phyloP scores from a whole-genome alignment of 2,113 vertebrate species.

The Zapus hudsonius region DNA sequence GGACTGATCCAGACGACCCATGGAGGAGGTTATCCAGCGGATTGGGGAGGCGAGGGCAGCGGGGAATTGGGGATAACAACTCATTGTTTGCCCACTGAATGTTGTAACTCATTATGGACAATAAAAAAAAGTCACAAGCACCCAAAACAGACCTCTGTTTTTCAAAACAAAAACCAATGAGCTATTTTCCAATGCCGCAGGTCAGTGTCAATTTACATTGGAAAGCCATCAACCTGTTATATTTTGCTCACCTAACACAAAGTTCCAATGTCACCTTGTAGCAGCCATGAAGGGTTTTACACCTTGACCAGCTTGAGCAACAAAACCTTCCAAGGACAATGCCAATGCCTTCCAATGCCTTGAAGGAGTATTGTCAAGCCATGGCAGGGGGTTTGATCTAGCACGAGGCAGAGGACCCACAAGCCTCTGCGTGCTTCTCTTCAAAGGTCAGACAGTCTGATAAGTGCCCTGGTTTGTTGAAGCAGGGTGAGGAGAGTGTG shows the following conservation, averaged over 20 bases:
- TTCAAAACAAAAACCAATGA: not conserved
- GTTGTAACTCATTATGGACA: too few species aligned
- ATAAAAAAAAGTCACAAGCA: too few species aligned
- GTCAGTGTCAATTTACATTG: rapidly evolving
- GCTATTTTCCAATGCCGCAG: not conserved
- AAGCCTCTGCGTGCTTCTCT: not conserved
- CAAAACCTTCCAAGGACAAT: not conserved
- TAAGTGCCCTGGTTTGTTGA: not conserved
- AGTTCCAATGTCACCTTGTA: not conserved
- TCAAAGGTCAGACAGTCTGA: rapidly evolving
- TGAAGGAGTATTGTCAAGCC: too few species aligned
- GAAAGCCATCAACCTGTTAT: not conserved
- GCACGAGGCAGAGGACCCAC: too few species aligned
- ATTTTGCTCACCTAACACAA: not conserved
- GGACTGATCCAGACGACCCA: too few species aligned
- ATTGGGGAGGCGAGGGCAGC: too few species aligned
- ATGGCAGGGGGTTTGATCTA: too few species aligned
- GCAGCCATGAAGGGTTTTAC: not conserved
- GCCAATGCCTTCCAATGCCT: rapidly evolving
- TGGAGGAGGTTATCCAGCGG: too few species aligned
- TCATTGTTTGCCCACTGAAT: too few species aligned
- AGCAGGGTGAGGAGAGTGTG: not conserved
- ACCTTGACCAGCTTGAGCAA: not conserved
- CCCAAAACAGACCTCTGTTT: too few species aligned
- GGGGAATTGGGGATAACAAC: too few species aligned